Percentiles rank a stretch among this genome's conserved stretches.
Conservation (phyloP, 2,113 vertebrate genomes). For the Aramus guarauna region DNA sequence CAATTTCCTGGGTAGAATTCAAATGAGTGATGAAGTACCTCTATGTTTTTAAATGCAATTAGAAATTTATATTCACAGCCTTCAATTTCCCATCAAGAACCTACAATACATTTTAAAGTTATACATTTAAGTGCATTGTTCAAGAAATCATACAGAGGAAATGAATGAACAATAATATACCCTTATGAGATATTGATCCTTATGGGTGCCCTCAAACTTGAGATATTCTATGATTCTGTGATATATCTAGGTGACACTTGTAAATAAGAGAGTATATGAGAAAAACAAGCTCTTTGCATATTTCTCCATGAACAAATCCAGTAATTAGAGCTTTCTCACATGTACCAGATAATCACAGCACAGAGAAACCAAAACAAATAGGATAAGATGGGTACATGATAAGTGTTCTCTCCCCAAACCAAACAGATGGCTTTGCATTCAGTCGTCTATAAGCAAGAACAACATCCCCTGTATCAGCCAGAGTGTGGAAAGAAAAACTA, state of each 20-base stretch:
- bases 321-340: constrained; percentile 17
- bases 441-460: background rate
- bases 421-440: background rate
- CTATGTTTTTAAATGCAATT: background rate
- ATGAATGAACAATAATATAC: background rate
- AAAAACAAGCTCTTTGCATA: constrained; percentile 25
- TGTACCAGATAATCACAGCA: constrained; percentile 13
- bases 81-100: background rate
- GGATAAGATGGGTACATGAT: background rate
- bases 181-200: background rate
- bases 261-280: constrained; percentile 49
- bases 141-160: constrained; percentile 24
- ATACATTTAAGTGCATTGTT: background rate
- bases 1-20: background rate
- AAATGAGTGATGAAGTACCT: background rate
- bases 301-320: constrained; percentile 33
- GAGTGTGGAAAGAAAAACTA: background rate
- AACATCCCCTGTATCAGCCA: background rate
- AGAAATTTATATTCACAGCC: background rate
- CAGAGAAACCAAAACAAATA: background rate
- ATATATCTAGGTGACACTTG: background rate
- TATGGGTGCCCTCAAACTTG: accelerated
- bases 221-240: background rate
- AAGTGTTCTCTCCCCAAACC: background rate
- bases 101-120: background rate